Evolutionary conservation across 2,888 invertebrate genomes (phyloP).

Genomic region (Callinectes sapidus): DNA sequence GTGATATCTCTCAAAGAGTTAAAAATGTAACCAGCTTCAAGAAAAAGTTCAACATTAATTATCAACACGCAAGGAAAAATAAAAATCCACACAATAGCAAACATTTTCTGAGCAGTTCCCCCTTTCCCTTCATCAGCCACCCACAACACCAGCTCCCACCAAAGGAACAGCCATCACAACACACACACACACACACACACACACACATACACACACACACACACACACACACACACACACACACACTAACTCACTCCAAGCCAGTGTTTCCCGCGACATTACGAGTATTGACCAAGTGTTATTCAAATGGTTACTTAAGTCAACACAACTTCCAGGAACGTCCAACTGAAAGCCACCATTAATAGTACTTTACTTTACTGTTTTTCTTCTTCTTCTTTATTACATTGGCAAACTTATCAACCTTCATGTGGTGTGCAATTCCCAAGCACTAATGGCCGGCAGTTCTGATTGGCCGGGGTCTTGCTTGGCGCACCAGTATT

Average conservation of each 20-base stretch:
- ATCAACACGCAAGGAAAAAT: too few relatives aligned
- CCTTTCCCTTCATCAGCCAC: too few relatives aligned
- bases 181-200: too few relatives aligned
- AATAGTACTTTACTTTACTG: neutral
- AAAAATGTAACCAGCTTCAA: too few relatives aligned
- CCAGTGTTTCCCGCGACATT: neutral
- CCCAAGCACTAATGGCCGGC: neutral
- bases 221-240: too few relatives aligned
- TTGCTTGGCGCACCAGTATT: neutral
- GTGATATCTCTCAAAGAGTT: too few relatives aligned
- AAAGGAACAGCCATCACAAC: too few relatives aligned
- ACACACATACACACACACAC: too few relatives aligned
- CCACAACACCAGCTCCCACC: too few relatives aligned
- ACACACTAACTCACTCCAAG: neutral
- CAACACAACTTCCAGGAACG: neutral
- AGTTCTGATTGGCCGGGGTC: neutral
- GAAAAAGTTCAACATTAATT: too few relatives aligned
- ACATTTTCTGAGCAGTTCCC: too few relatives aligned
- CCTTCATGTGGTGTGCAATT: neutral
- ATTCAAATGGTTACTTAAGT: neutral
- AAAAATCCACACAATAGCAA: too few relatives aligned
- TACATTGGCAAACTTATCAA: neutral
- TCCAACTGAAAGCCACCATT: neutral
- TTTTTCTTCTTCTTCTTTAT: neutral
- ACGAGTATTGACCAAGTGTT: neutral